Evolutionary conservation across 1,140 invertebrate genomes (phyloP), one percentile per base, ranked within the genome.

Genomic region (Micrasema longulum): DNA sequence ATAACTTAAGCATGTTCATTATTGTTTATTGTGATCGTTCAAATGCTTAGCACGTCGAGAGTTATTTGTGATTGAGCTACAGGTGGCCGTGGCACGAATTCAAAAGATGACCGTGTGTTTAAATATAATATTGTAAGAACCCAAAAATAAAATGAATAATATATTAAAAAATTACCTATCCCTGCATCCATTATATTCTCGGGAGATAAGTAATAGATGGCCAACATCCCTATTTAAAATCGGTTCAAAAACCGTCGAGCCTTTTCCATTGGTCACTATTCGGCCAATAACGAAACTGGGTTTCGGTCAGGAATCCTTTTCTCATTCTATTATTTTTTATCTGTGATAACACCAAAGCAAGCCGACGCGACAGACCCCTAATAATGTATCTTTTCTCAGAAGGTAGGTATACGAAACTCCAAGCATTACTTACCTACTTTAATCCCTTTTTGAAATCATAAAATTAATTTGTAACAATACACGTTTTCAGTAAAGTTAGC

Each of bases 241-340:
- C 16, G 4, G 47, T 48, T 1, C 7, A 18, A 14, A 31, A 47
- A n/a, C 23, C 23, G 23, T 26, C 6, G 1, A 55, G 23, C 14
- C 23, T 11, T 26, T 10, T 65, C 62, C 62, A 65, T 66, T 66
- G 64, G 64, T 12, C 64, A 53, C 45, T 26, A 31, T 18, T 48
- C 64, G 47, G 35, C 64, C 64, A 66, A 66, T 66, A 66, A 66
- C 52, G 52, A 66, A 66, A 52, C 26, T 35, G 5, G 7, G n/a
- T 18, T 26, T 20, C 9, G 14, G 5, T 52, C 14, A 66, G 45
- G 48, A 52, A 60, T 60, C 35, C 55, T 60, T 55, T 55, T 41
- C 36, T 23, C 35, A 23, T 60, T 18, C 55, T 36, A 14, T 10
- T 52, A 31, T 66, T 65, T 66, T 66, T 66, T 66, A 48, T 22